Conservation (phyloP, 2,797 vertebrate genomes). For the Hafferia zeledoni region DNA sequence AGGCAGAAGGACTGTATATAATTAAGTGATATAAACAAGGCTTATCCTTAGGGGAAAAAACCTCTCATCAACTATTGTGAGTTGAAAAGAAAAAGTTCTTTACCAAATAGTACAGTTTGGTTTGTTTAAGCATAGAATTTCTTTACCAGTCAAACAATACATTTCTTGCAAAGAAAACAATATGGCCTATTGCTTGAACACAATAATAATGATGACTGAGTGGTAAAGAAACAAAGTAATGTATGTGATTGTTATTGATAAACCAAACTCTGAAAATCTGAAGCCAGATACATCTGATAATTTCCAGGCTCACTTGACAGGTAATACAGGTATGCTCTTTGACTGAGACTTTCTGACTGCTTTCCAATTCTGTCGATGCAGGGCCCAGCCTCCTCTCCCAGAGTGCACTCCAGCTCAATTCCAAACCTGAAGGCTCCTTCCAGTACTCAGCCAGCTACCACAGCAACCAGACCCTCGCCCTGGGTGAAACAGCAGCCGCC, state of each 20-base stretch:
- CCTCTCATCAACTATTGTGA: neutral
- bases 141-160: neutral
- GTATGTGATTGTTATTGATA: constrained; percentile 45
- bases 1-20: neutral
- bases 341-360: constrained; percentile 84
- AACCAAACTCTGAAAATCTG: constrained; percentile 60
- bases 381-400: constrained; percentile 96
- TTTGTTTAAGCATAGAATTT: constrained; percentile 23
- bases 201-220: neutral
- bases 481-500: constrained; percentile 88
- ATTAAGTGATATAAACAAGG: constrained; percentile 52
- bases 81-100: neutral
- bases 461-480: constrained; percentile 97
- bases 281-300: constrained; percentile 58
- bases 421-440: constrained; percentile 96
- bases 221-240: neutral
- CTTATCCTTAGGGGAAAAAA: neutral
- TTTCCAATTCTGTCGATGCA: constrained; percentile 81
- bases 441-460: constrained; percentile 99
- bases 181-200: neutral
- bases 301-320: constrained; percentile 80
- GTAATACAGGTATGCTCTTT: constrained; percentile 85
- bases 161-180: neutral
- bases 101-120: neutral
- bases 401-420: constrained; percentile 97